Conservation (phyloP, 2,113 vertebrate genomes). For the Myotis yumanensis region DNA sequence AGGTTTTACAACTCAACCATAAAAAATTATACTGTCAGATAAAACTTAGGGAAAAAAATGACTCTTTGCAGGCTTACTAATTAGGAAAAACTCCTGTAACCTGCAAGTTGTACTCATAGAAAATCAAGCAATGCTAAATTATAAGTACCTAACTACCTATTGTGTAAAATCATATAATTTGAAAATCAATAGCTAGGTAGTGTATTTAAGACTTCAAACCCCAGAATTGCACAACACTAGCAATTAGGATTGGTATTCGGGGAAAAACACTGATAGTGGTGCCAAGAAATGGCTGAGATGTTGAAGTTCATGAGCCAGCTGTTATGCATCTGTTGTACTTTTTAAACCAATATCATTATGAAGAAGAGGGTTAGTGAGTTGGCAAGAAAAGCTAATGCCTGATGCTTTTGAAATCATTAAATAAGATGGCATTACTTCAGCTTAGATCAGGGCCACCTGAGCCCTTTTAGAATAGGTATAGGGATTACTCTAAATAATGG, state of each 20-base stretch:
- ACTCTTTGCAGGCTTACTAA: conserved; percentile 20
- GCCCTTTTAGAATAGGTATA: background rate
- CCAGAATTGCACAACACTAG: background rate
- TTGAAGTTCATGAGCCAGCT: conserved; percentile 27
- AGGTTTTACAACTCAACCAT: conserved; percentile 27
- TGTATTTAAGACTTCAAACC: background rate
- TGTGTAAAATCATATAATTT: conserved; percentile 26
- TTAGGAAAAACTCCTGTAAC: background rate
- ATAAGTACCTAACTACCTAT: background rate
- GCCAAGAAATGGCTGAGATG: background rate
- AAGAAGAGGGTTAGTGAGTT: conserved; percentile 15
- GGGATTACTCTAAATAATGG: conserved; percentile 19
- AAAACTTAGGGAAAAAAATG: conserved; percentile 57
- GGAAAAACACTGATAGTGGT: background rate
- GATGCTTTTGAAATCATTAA: conserved; percentile 48
- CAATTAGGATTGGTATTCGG: conserved; percentile 20
- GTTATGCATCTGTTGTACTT: background rate
- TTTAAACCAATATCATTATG: conserved; percentile 53
- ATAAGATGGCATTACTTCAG: conserved; percentile 44
- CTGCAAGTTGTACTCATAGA: conserved; percentile 14
- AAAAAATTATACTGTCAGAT: conserved; percentile 7
- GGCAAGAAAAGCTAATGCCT: conserved; percentile 40
- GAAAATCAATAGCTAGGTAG: conserved; percentile 23
- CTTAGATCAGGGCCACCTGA: background rate
- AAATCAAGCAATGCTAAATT: conserved; percentile 43